Evolutionary conservation across 2,113 vertebrate species (phyloP), one percentile per base, ranked within the genome.

Genomic region (Rhagologus leucostigma): DNA sequence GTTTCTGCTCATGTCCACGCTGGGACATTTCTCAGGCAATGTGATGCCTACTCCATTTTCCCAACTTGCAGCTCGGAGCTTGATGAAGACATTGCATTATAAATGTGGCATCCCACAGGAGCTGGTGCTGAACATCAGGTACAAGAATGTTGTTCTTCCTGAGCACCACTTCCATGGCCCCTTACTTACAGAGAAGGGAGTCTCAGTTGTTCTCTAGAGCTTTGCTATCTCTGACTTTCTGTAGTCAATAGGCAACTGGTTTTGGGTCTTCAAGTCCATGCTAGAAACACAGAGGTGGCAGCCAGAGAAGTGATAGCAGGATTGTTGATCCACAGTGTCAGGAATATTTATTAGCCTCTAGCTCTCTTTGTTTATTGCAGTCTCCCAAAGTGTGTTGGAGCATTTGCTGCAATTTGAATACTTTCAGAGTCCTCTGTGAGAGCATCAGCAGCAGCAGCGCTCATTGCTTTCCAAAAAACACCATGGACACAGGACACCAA

Each of bases 31-130:
- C 21, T 49, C 19, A 71, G 18, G 19, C 12, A 57, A 24, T 14
- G 27, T 39, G 70, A 22, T 6, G 10, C 30, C 16, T 24, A 27
- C 30, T 30, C 17, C 5, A 11, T 52, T 85, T 93, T 35, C 18
- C 5, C 21, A 60, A 0, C 4, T 39, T 75, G 11, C 20, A 21
- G 22, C 30, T 69, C 1, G 0, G 11, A 79, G 16, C 42, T 3
- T 47, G 32, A 56, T 41, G 11, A 64, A 74, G 20, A 68, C 6
- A n/a, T 27, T 56, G 3, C 7, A 29, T 21, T 57, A 42, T 23
- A 74, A 65, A 62, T 9, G 9, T 33, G 23, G 6, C n/a, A 65
- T 47, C 26, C 19, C 17, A 22, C 14, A 11, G 23, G 4, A 71
- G 19, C n/a, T 57, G 20, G 16, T 71, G 57, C 19, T 85, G 21